Evolutionary conservation across 2,888 invertebrate genomes (phyloP), one percentile per base, ranked within the genome.

Genomic region (Drosophila affinis): DNA sequence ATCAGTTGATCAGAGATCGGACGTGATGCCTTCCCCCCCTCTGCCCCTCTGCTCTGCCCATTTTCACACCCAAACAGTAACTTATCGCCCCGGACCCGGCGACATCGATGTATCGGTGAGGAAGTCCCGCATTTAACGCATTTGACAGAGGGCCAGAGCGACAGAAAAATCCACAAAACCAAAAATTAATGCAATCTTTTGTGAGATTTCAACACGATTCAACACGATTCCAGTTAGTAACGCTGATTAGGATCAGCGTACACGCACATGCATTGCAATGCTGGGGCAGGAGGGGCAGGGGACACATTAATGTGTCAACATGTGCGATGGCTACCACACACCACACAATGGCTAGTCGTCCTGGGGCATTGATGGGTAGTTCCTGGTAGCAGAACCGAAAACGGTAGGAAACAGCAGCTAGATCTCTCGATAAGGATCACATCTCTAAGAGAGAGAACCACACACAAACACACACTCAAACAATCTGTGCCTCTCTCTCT

Each of bases 171-270:
- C 29, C 29, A 29, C 29, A 61, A 60, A 60, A 60, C 4, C 24
- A 62, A 72, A 87, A 84, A 84, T 84, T 76, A 84, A 88, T 85
- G 77, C 88, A 88, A 75, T 63, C 68, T 67, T 70, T 87, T 84
- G 81, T 76, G 53, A 69, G 77, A 76, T 29, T 29, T 29, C 29
- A 29, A 29, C 29, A 29, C 29, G 29, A 29, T 69, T 63, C 71
- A 72, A 81, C 79, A 82, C 89, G 79, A 87, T 88, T 87, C 89
- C 77, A 88, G 87, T 86, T 86, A 86, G 86, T 81, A 78, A 85
- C 82, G 86, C 81, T 72, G 86, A 86, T 86, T 89, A 88, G 67
- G 78, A 86, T 86, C 86, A 72, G 51, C 70, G 77, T 72, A 68
- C 45, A 78, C 76, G 75, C 85, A 72, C 87, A n/a, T 7, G 14